Evolutionary conservation across 2,113 vertebrate genomes (phyloP), one percentile per base, ranked within the genome.

Genomic region (Lycocorax pyrrhopterus): DNA sequence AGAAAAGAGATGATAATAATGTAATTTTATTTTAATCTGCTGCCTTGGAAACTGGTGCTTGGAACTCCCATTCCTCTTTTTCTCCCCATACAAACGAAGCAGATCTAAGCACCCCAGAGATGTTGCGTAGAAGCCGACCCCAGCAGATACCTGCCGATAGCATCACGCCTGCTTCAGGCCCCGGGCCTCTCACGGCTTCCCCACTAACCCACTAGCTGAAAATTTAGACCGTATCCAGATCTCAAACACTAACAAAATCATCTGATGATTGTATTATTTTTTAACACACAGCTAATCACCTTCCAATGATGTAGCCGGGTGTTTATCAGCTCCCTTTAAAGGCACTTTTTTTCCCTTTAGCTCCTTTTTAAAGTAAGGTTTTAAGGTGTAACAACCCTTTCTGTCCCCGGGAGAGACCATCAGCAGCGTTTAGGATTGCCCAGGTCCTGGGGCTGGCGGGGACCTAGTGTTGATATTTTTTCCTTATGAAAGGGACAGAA

Each of bases 1-100:
- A 91, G 93, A 52, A 64, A 84, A 89, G 80, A 96, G 84, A 95
- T 84, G 56, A 81, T 92, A 94, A 93, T 94, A 84, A 92, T 90
- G 93, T 93, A 94, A 95, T 94, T 96, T 95, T 96, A 84, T 96
- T 93, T 90, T 87, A 88, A 90, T 96, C 93, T 96, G 90, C 95
- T 97, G 73, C 94, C 96, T 91, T 14, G 56, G 89, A 94, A 94
- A 92, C 68, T 2, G 62, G 95, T 94, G 94, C 93, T 94, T 95
- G 82, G 90, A 94, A 51, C 39, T 86, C 74, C 63, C 19, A 29
- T 87, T 92, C 83, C 37, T 94, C 60, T 82, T 87, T 85, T 74
- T 58, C 59, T 92, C 80, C 84, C 91, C 16, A 0, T 83, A 73
- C 78, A 85, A 94, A 86, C 0, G 0, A 91, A 95, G 62, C 77